Conservation (phyloP, 1,140 invertebrate species). For the Parasteatoda tepidariorum region DNA sequence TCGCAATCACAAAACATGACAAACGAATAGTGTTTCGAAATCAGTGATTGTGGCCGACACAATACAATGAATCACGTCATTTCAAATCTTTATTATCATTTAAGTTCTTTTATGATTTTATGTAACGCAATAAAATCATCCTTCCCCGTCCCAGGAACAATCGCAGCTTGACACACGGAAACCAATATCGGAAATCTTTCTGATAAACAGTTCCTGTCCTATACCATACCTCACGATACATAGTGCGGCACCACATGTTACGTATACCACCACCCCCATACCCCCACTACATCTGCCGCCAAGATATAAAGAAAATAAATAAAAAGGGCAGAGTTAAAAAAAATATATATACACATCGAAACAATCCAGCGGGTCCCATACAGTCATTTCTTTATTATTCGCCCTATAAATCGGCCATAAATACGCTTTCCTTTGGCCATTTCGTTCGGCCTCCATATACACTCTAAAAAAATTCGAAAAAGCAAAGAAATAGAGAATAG, state of each 20-base stretch:
- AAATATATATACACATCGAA: conserved; percentile 14
- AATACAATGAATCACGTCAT: background rate
- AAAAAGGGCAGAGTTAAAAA: background rate
- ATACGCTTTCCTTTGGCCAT: conserved; percentile 20
- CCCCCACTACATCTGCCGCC: conserved; percentile 33
- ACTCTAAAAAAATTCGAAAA: background rate
- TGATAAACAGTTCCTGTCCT: conserved; percentile 38
- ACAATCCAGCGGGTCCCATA: conserved; percentile 10
- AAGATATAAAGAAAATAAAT: conserved; percentile 19
- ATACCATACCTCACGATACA: conserved; percentile 2
- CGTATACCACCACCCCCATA: background rate
- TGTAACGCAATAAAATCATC: background rate
- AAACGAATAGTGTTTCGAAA: too few species aligned
- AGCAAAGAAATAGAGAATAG: background rate
- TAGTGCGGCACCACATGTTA: conserved; percentile 38
- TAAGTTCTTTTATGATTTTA: background rate
- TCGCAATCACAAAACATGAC: too few species aligned
- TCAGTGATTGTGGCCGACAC: too few species aligned
- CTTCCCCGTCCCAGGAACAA: background rate
- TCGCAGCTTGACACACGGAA: background rate
- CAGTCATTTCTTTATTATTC: conserved; percentile 50
- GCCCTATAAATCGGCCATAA: conserved; percentile 47
- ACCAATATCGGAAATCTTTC: conserved; percentile 1
- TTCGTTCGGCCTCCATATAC: conserved; percentile 7
- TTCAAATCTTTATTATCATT: background rate